Evolutionary conservation across 2,113 vertebrate species (phyloP).

Genomic region (Mormyrus iriodes): DNA sequence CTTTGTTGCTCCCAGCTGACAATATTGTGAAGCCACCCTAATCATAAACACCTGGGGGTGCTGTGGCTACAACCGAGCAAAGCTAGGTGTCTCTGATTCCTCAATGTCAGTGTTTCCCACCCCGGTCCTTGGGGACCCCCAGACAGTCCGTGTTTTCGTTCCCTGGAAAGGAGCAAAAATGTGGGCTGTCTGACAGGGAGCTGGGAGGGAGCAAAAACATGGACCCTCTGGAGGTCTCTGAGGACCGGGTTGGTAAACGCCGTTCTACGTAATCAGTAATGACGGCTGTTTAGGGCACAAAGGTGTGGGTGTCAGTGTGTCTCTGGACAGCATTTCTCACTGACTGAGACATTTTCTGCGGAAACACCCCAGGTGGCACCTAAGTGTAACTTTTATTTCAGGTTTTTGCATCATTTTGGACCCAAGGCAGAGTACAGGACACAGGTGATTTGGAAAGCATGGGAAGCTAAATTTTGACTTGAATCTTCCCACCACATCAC

Average conservation of each 20-base stretch:
- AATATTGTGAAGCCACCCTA: neutral
- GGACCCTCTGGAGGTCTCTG: neutral
- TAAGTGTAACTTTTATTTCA: neutral
- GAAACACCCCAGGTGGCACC: neutral
- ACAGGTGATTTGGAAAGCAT: neutral
- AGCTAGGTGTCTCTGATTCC: neutral
- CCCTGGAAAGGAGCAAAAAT: neutral
- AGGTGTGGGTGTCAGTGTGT: neutral
- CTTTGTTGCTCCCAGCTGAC: neutral
- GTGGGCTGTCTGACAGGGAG: neutral
- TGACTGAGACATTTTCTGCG: neutral
- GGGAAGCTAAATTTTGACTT: neutral
- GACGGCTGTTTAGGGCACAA: neutral
- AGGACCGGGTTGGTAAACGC: neutral
- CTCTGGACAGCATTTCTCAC: neutral
- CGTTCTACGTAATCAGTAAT: neutral
- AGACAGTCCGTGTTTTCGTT: neutral
- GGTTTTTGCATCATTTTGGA: neutral
- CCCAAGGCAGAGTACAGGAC: neutral
- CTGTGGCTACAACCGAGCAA: no score
- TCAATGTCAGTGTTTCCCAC: neutral
- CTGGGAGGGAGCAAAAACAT: neutral
- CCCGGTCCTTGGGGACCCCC: neutral
- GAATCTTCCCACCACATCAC: neutral
- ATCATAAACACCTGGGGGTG: neutral